Percentiles rank a stretch among this genome's conserved stretches.
Conservation (phyloP, 2,888 invertebrate species). For the Chymomyza procnemis region DNA sequence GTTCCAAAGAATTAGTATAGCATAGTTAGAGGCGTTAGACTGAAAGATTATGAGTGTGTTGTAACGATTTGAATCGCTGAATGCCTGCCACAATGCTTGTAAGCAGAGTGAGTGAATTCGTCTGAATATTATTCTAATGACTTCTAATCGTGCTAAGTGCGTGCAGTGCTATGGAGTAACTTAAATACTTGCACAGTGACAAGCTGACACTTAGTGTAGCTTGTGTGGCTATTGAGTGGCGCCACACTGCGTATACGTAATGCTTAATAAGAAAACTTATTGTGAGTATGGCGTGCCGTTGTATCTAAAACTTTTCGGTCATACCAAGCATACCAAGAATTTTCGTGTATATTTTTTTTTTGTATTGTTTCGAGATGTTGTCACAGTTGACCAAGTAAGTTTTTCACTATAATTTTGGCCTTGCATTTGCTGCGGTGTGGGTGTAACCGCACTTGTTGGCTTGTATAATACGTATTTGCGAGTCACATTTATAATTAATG, state of each 20-base stretch:
- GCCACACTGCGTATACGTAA: too few relatives aligned
- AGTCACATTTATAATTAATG: conserved; percentile 3
- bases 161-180: too few relatives aligned
- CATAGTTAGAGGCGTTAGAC: too few relatives aligned
- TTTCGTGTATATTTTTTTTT: background rate
- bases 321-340: background rate
- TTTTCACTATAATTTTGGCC: background rate
- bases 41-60: too few relatives aligned
- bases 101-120: background rate
- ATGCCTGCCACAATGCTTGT: background rate
- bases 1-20: too few relatives aligned
- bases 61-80: too few relatives aligned
- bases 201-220: background rate
- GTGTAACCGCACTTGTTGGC: background rate
- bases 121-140: background rate
- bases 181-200: too few relatives aligned
- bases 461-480: background rate
- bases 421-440: background rate
- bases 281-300: background rate
- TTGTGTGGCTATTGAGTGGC: too few relatives aligned
- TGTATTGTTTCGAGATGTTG: background rate
- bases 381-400: background rate
- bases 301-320: background rate
- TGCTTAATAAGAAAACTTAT: background rate
- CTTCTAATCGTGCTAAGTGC: background rate